Conservation (phyloP, 2,797 vertebrate genomes). For the Hafferia zeledoni region DNA sequence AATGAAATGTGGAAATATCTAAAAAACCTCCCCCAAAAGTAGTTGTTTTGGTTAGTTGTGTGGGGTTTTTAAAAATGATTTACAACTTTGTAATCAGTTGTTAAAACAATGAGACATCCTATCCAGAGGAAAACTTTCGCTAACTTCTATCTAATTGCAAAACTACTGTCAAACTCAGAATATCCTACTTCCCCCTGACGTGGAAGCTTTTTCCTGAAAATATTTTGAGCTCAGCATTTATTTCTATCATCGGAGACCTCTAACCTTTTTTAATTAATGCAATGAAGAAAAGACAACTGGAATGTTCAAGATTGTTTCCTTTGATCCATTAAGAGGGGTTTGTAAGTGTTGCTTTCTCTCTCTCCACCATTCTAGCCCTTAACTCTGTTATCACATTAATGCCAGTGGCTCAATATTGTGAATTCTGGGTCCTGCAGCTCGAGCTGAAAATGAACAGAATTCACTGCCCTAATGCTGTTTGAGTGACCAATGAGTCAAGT, state of each 20-base stretch:
- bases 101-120: background rate
- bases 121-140: background rate
- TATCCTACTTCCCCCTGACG: background rate
- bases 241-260: background rate
- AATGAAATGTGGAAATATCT: background rate
- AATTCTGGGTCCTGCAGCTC: conserved; percentile 16
- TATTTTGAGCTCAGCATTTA: background rate
- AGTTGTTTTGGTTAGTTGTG: background rate
- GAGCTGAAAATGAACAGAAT: conserved; percentile 22
- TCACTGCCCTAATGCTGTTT: background rate
- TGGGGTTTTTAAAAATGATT: background rate
- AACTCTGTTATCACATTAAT: conserved; percentile 38
- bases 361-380: background rate
- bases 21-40: background rate
- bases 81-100: background rate
- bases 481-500: background rate
- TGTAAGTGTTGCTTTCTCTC: conserved; percentile 33
- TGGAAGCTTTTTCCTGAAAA: background rate
- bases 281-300: conserved; percentile 7
- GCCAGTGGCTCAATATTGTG: conserved; percentile 15
- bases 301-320: conserved; percentile 11
- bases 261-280: conserved; percentile 29
- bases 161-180: background rate
- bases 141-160: background rate
- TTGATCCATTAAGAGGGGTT: conserved; percentile 28